phyloP scores from a whole-genome alignment of 2,113 vertebrate genomes.

The Halcyon senegalensis region DNA sequence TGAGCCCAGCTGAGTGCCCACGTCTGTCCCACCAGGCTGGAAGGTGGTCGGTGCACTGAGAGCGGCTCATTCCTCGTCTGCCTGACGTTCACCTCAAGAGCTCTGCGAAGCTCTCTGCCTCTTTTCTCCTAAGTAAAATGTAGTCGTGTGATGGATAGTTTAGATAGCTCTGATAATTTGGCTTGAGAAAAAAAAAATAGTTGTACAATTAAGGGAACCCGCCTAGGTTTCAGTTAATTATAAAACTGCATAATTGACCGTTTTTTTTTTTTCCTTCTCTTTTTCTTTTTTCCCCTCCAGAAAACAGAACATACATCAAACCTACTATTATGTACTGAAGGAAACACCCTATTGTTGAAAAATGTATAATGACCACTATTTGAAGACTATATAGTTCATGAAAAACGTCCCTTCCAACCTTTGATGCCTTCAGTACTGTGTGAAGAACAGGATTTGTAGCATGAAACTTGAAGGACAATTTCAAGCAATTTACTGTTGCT shows the following conservation, averaged over 20 bases:
- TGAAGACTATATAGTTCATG: conserved; percentile 58
- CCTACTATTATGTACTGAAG: conserved; percentile 84
- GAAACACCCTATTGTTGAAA: conserved; percentile 14
- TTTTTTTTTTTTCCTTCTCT: neutral
- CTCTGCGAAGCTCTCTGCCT: neutral
- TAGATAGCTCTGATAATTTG: rapidly evolving
- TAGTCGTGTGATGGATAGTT: rapidly evolving
- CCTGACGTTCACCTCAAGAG: rapidly evolving
- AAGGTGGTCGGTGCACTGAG: neutral
- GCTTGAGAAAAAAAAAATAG: neutral
- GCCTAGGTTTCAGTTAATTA: neutral
- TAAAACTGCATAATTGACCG: neutral
- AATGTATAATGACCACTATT: conserved; percentile 44
- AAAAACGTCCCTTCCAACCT: conserved; percentile 54
- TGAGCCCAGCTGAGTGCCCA: neutral
- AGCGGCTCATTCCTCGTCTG: rapidly evolving
- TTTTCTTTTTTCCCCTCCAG: conserved; percentile 42
- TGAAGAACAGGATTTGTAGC: conserved; percentile 61
- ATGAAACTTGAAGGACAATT: conserved; percentile 68
- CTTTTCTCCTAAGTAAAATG: rapidly evolving
- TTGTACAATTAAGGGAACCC: neutral
- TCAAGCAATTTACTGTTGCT: conserved; percentile 60
- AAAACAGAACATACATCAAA: conserved; percentile 83
- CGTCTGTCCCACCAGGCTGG: rapidly evolving
- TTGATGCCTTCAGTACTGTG: conserved; percentile 67